Evolutionary conservation across 2,797 vertebrate genomes (phyloP).

Genomic region (Ficedula albicollis): DNA sequence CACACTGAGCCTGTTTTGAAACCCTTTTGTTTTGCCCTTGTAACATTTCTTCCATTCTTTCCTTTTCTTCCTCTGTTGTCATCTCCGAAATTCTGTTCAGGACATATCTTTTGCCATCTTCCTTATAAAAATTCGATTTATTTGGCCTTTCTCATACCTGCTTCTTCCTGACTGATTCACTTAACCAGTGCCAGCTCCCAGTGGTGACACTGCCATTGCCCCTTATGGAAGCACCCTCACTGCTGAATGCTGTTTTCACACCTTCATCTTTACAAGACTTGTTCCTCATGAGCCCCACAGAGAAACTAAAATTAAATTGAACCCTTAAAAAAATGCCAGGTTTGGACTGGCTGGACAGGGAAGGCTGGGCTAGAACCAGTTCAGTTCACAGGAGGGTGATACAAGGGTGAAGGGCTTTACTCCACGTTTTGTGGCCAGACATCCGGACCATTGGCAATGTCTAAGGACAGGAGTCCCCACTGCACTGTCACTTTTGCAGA

Average conservation of each 20-base stretch:
- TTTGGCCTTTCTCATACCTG: not conserved
- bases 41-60: not conserved
- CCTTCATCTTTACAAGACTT: too few species aligned
- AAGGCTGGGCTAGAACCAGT: not conserved
- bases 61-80: not conserved
- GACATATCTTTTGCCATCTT: not conserved
- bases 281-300: too few species aligned
- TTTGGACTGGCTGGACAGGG: not conserved
- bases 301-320: too few species aligned
- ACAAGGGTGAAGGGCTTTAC: not conserved
- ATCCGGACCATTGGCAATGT: not conserved
- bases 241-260: too few species aligned
- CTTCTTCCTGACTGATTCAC: too few species aligned
- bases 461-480: not conserved
- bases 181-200: too few species aligned
- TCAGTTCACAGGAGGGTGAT: not conserved
- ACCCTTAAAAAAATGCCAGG: too few species aligned
- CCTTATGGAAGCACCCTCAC: too few species aligned
- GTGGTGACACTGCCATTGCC: too few species aligned
- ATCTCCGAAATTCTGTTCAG: not conserved
- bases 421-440: accelerated
- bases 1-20: not conserved
- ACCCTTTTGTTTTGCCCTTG: not conserved
- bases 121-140: accelerated
- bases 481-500: not conserved